These are phyloP conservation scores for Sciurus vulgaris DNA, from an alignment of 2,797 vertebrate genomes.

Conservation along the genomic window DNA sequence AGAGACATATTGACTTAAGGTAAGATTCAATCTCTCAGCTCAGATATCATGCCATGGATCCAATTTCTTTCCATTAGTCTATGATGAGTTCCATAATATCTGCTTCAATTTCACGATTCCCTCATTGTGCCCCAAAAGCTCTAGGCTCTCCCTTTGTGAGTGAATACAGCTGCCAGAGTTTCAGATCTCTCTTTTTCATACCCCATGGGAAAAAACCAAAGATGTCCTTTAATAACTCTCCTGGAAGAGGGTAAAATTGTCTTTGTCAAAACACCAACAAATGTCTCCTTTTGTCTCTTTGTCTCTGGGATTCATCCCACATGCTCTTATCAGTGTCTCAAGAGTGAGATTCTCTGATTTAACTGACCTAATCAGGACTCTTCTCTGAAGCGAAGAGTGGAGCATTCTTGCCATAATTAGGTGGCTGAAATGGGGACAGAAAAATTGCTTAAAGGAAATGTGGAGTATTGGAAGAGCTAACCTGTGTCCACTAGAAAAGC, in stretches of 20 bases:
- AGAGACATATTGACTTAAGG: neutral
- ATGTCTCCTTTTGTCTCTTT: neutral
- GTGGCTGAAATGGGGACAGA: neutral
- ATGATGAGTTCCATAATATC: neutral
- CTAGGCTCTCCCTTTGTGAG: neutral
- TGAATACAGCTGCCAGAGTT: neutral
- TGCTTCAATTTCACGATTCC: neutral
- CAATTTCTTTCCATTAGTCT: neutral
- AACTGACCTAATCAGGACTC: neutral
- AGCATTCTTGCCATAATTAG: neutral
- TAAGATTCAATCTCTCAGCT: neutral
- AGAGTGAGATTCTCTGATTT: neutral
- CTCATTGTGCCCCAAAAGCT: neutral
- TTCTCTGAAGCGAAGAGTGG: neutral
- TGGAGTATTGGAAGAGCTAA: neutral
- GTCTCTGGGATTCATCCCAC: neutral
- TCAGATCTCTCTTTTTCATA: neutral
- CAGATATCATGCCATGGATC: neutral
- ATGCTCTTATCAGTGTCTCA: neutral
- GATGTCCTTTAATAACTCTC: neutral
- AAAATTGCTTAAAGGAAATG: neutral
- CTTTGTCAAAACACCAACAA: neutral
- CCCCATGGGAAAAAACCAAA: neutral
- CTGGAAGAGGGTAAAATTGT: neutral
- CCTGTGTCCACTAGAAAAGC: neutral